Conservation (phyloP, 2,797 vertebrate genomes). For the Chrosomus eos region DNA sequence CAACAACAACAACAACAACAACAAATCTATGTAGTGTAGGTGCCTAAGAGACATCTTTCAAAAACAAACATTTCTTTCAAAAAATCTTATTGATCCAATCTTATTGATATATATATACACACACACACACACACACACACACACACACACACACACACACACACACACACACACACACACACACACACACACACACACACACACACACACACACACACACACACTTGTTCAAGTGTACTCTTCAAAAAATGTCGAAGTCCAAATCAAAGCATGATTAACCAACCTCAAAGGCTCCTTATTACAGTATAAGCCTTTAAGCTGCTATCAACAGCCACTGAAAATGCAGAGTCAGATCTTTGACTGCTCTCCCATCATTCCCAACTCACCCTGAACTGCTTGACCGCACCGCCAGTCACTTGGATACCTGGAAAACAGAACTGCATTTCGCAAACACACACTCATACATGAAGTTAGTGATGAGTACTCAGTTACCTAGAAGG, state of each 20-base stretch:
- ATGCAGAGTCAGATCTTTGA: conserved; percentile 39
- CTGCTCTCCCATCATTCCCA: conserved; percentile 14
- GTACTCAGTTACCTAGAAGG: neutral
- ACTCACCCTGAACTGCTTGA: conserved; percentile 14
- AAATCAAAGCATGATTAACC: conserved; percentile 43
- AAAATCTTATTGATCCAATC: too few species aligned
- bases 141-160: neutral
- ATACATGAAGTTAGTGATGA: neutral
- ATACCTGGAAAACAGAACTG: conserved; percentile 23
- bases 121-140: neutral
- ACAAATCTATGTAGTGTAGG: too few species aligned
- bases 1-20: too few species aligned
- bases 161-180: neutral
- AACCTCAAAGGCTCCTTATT: conserved; percentile 20
- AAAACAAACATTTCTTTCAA: too few species aligned
- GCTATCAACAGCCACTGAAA: conserved; percentile 17
- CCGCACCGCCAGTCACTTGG: neutral
- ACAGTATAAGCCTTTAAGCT: conserved; percentile 38
- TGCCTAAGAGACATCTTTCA: too few species aligned
- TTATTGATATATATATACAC: too few species aligned
- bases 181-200: neutral
- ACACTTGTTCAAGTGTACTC: neutral
- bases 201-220: neutral
- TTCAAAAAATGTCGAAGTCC: conserved; percentile 29
- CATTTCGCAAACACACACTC: neutral